Evolutionary conservation across 2,888 invertebrate genomes (phyloP).

Genomic region (Eurytoma adleriae): DNA sequence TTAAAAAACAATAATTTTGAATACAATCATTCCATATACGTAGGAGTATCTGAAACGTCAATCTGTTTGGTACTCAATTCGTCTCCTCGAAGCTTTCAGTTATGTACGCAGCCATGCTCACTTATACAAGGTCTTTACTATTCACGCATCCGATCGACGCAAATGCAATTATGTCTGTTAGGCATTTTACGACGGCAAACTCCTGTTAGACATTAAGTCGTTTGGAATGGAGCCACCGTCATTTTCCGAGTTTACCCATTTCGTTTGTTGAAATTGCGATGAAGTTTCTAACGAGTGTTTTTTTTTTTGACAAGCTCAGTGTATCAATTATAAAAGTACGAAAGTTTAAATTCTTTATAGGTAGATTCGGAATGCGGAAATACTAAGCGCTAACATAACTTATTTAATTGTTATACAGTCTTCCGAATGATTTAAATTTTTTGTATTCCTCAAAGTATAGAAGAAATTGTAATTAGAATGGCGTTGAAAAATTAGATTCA

Average conservation of each 20-base stretch:
- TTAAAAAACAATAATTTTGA: no score
- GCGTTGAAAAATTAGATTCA: no score
- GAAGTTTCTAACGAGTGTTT: slow-evolving; percentile 20
- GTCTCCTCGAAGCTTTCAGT: not conserved
- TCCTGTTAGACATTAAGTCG: slow-evolving; percentile 14
- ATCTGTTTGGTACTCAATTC: not conserved
- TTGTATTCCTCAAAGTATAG: no score
- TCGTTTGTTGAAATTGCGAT: slow-evolving; percentile 22
- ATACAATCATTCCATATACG: no score
- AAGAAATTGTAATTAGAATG: no score
- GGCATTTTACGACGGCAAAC: slow-evolving; percentile 42
- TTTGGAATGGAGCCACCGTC: not conserved
- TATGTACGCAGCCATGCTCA: not conserved
- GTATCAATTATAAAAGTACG: slow-evolving; percentile 1
- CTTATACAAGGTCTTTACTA: slow-evolving; percentile 2
- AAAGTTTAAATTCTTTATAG: not conserved
- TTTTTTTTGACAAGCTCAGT: not conserved
- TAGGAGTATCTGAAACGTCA: no score
- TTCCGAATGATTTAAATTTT: no score
- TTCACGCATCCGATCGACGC: not conserved
- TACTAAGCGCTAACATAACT: not conserved
- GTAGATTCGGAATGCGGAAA: not conserved
- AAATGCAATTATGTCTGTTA: slow-evolving; percentile 49
- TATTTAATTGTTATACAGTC: no score
- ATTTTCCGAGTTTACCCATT: not conserved